Evolutionary conservation across 2,888 invertebrate genomes (phyloP).

Genomic region (Tipula helvola): DNA sequence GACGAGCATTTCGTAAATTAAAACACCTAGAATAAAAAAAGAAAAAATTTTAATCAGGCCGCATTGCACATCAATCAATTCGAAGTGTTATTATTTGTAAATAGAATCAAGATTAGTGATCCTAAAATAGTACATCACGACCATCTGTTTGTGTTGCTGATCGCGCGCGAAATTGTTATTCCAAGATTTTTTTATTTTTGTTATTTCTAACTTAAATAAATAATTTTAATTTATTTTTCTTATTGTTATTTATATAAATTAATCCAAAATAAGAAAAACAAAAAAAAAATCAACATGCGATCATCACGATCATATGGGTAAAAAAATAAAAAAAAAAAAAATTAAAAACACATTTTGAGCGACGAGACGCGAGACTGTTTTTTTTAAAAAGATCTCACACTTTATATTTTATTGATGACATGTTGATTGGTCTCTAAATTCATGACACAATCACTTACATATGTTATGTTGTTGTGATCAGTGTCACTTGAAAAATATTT

Average conservation of each 20-base stretch:
- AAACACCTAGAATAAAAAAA: constrained; percentile 46
- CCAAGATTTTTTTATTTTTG: neutral
- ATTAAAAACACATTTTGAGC: neutral
- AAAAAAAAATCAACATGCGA: neutral
- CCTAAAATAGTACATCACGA: neutral
- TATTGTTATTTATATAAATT: neutral
- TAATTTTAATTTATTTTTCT: neutral
- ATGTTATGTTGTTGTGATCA: neutral
- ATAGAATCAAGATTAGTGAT: neutral
- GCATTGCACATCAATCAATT: neutral
- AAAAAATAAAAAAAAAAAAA: neutral
- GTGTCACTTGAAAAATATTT: neutral
- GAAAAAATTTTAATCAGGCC: neutral
- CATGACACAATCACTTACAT: neutral
- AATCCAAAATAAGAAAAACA: neutral
- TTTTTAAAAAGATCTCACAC: neutral
- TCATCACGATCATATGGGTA: neutral
- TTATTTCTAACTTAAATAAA: neutral
- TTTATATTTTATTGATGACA: neutral
- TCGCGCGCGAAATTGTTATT: neutral
- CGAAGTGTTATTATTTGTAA: neutral
- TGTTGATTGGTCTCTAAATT: neutral
- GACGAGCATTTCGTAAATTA: constrained; percentile 84
- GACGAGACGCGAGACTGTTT: neutral
- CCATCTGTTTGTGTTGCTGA: neutral